These are phyloP conservation scores for Octomys mimax DNA, from an alignment of 2,797 vertebrate species.

Conservation along the genomic window DNA sequence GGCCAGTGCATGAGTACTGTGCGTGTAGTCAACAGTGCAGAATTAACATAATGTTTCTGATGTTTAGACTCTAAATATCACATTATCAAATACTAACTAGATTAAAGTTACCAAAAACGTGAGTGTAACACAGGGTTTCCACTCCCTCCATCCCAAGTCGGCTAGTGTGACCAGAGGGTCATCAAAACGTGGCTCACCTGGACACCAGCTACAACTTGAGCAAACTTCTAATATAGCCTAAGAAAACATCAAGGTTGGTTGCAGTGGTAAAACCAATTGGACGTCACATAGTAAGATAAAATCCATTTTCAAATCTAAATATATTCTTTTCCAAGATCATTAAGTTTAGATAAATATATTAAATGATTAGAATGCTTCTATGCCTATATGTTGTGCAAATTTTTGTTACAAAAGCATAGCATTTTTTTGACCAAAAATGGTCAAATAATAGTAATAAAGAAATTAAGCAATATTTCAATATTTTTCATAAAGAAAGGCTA, in stretches of 20 bases:
- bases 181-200: neutral
- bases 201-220: neutral
- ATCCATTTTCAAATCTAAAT: constrained; percentile 30
- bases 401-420: constrained; percentile 33
- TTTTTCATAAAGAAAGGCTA: neutral
- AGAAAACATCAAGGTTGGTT: neutral
- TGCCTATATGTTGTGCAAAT: neutral
- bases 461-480: neutral
- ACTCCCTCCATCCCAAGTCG: neutral
- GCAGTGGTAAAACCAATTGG: neutral
- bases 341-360: neutral
- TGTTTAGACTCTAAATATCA: neutral
- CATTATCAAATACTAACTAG: neutral
- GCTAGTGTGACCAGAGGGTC: neutral
- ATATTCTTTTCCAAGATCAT: neutral
- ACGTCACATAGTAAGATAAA: constrained; percentile 38
- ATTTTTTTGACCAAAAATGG: neutral
- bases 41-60: neutral
- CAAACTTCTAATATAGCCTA: neutral
- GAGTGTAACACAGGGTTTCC: too few relatives aligned
- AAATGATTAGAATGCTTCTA: neutral
- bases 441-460: neutral
- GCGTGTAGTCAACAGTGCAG: neutral
- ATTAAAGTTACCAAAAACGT: neutral
- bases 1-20: too few relatives aligned